Evolutionary conservation across 2,888 invertebrate species (phyloP).

Genomic region (Gandaritis pyraliata): DNA sequence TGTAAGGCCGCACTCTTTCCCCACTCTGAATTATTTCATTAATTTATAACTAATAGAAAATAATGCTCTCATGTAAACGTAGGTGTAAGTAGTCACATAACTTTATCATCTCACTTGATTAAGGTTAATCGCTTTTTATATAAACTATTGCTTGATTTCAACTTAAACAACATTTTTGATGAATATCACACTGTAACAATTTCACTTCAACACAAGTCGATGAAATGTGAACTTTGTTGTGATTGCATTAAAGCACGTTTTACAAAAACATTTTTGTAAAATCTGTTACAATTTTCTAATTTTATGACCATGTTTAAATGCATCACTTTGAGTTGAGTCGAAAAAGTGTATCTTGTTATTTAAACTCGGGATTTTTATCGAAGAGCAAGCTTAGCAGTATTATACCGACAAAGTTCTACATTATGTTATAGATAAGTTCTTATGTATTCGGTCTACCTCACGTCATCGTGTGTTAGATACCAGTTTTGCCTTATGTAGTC

Average conservation of each 20-base stretch:
- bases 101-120: slow-evolving; percentile 20
- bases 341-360: not conserved
- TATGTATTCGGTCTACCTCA: slow-evolving; percentile 73
- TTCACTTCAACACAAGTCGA: no score
- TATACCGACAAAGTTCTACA: slow-evolving; percentile 64
- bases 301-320: not conserved
- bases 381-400: slow-evolving; percentile 74
- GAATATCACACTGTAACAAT: no score
- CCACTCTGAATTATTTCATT: slow-evolving; percentile 22
- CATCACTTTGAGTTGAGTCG: not conserved
- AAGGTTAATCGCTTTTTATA: no score
- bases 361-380: slow-evolving; percentile 4
- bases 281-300: not conserved
- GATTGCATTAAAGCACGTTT: no score
- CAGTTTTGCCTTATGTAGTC: slow-evolving; percentile 41
- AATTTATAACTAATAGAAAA: slow-evolving; percentile 37
- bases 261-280: not conserved
- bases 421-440: slow-evolving; percentile 53
- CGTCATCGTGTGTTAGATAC: slow-evolving; percentile 60
- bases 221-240: no score
- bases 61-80: slow-evolving; percentile 54
- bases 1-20: slow-evolving; percentile 43
- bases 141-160: no score
- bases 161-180: no score
- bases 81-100: slow-evolving; percentile 51